A percentile compares a stretch with the other conserved stretches of the same genome.
Conservation (phyloP, 2,113 vertebrate genomes). For the Pandion haliaetus region DNA sequence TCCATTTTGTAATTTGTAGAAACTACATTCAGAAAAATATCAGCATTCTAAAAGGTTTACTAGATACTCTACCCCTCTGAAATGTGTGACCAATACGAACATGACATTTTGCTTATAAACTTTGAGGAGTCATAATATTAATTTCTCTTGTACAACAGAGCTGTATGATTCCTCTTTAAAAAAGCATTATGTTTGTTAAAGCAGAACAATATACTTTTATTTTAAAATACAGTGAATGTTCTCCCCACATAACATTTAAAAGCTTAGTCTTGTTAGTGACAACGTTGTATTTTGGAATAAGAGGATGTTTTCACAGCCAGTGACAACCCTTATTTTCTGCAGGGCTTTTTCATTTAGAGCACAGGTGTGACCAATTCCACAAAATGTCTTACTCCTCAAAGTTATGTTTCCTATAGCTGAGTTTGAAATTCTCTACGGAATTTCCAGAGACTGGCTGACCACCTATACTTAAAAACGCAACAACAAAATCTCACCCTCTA, state of each 20-base stretch:
- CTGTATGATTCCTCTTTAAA: not conserved
- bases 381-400: not conserved
- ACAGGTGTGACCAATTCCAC: not conserved
- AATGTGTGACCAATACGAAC: not conserved
- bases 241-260: not conserved
- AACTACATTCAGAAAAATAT: not conserved
- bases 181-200: not conserved
- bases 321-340: not conserved
- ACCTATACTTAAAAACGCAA: not conserved
- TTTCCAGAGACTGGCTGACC: not conserved
- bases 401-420: not conserved
- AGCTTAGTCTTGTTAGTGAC: not conserved
- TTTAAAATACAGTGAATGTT: not conserved
- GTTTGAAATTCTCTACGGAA: not conserved
- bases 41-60: not conserved
- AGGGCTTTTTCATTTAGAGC: not conserved
- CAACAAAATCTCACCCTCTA: not conserved
- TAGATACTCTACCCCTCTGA: not conserved
- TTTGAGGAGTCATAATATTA: not conserved
- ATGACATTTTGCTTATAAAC: not conserved
- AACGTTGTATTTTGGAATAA: not conserved
- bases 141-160: not conserved
- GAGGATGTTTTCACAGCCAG: not conserved
- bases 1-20: not conserved
- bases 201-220: rapidly evolving